Conservation (phyloP, 2,113 vertebrate species). For the Acinonyx jubatus region DNA sequence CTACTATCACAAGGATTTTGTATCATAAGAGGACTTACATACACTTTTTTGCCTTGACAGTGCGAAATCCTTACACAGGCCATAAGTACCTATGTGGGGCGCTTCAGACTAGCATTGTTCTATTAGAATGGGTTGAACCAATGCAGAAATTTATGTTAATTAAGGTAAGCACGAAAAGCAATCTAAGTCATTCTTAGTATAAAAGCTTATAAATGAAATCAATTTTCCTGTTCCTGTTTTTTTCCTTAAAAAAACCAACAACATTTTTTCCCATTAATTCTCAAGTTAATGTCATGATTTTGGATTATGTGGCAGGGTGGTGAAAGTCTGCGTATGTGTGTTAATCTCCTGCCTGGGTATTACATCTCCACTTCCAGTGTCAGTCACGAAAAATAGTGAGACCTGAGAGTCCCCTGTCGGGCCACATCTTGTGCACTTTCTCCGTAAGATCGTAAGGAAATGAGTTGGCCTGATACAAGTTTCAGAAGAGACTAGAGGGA, state of each 20-base stretch:
- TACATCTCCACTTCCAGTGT: neutral
- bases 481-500: conserved; percentile 11
- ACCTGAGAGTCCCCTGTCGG: neutral
- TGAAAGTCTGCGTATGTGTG: neutral
- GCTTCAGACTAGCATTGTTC: conserved; percentile 96
- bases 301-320: neutral
- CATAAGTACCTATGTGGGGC: conserved; percentile 98
- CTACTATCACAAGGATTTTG: neutral
- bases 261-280: neutral
- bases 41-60: conserved; percentile 83
- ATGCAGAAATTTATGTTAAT: conserved; percentile 99
- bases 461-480: neutral
- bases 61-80: conserved; percentile 97
- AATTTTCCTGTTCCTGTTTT: neutral
- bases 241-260: neutral
- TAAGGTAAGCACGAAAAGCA: conserved; percentile 88
- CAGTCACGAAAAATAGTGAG: neutral
- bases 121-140: conserved; percentile 98
- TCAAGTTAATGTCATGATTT: conserved; percentile 11
- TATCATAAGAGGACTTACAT: conserved; percentile 34
- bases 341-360: too few relatives aligned
- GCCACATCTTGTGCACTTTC: neutral
- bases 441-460: neutral
- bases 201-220: neutral
- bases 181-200: neutral